These are phyloP conservation scores for Menidia beryllina DNA, from an alignment of 2,113 vertebrate genomes.

Conservation along the genomic window DNA sequence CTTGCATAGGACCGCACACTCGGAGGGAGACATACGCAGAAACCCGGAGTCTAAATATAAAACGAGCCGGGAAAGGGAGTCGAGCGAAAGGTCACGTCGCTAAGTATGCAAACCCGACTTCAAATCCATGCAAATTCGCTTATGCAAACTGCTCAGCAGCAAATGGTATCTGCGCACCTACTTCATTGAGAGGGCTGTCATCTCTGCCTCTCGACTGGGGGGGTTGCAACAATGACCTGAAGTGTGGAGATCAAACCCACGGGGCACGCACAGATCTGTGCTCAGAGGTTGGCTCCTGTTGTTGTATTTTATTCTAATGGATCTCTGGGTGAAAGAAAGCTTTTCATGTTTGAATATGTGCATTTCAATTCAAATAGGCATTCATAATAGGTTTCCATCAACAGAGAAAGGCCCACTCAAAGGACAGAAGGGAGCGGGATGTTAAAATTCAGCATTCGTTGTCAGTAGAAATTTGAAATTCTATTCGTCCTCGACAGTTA, in stretches of 20 bases:
- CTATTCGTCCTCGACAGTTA: slow-evolving; percentile 47
- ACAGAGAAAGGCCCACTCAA: not conserved
- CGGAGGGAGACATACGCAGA: not conserved
- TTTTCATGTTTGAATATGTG: slow-evolving; percentile 9
- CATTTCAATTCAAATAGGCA: slow-evolving; percentile 8
- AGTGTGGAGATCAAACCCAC: slow-evolving; percentile 36
- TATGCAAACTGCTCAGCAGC: slow-evolving; percentile 9
- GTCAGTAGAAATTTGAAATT: slow-evolving; percentile 6
- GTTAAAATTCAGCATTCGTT: slow-evolving; percentile 20
- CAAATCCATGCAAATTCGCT: slow-evolving; percentile 55
- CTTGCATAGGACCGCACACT: not conserved
- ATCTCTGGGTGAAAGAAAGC: not conserved
- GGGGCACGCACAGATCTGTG: slow-evolving; percentile 7
- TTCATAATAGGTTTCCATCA: slow-evolving; percentile 2
- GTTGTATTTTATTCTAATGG: not conserved
- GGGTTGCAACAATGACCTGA: too few relatives aligned
- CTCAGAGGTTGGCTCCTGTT: slow-evolving; percentile 7
- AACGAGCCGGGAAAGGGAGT: slow-evolving; percentile 5
- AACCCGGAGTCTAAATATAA: slow-evolving; percentile 7
- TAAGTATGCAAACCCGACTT: slow-evolving; percentile 56
- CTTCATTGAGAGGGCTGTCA: slow-evolving; percentile 17
- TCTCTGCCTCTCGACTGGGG: not conserved
- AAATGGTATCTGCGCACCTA: slow-evolving; percentile 36
- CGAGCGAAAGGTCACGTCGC: slow-evolving; percentile 46
- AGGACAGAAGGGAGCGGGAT: slow-evolving; percentile 1